These are phyloP conservation scores for Oligia fasciuncula DNA, from an alignment of 2,888 invertebrate species.

Conservation along the genomic window DNA sequence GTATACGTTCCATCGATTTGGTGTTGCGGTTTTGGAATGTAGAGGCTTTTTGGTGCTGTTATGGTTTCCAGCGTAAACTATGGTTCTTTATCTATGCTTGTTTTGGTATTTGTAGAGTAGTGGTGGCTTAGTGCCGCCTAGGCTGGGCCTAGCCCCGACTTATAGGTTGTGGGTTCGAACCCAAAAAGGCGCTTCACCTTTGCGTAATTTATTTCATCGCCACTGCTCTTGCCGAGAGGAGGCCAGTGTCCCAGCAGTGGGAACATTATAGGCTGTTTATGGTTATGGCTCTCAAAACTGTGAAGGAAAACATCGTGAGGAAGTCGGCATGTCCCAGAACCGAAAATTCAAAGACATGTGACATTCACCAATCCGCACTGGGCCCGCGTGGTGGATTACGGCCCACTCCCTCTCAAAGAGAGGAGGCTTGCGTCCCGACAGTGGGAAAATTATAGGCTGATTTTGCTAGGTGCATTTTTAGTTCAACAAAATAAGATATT, in stretches of 20 bases:
- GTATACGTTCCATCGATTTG: conserved; percentile 52
- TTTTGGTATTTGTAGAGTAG: neutral
- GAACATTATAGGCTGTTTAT: no score
- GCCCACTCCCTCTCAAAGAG: neutral
- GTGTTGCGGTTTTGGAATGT: conserved; percentile 47
- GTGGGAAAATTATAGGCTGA: neutral
- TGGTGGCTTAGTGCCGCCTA: no score
- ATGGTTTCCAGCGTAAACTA: conserved; percentile 34
- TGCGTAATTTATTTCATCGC: neutral
- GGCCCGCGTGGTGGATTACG: neutral
- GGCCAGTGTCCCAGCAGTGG: no score
- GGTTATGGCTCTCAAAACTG: neutral
- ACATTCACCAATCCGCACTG: neutral
- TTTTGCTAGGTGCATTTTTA: neutral
- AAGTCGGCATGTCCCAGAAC: neutral
- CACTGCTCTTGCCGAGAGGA: no score
- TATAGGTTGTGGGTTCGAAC: no score
- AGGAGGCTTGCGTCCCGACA: no score
- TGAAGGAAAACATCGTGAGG: neutral
- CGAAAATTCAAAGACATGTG: neutral
- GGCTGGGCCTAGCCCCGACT: no score
- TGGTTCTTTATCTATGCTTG: neutral
- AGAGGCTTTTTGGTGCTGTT: conserved; percentile 49
- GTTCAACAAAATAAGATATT: neutral
- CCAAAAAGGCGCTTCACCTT: no score